phyloP scores from a whole-genome alignment of 2,888 invertebrate genomes.

The Drosophila koepferae region DNA sequence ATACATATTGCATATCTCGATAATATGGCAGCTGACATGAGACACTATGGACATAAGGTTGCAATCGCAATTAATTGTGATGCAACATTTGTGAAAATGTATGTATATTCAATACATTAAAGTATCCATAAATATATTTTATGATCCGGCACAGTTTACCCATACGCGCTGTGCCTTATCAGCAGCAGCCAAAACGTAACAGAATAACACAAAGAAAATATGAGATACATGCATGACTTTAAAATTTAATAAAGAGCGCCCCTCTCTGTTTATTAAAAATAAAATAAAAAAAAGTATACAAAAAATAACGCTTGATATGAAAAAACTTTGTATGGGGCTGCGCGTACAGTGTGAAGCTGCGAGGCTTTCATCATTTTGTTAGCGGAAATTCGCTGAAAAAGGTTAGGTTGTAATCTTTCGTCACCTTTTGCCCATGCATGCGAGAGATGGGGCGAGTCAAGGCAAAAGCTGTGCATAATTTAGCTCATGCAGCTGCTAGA shows the following conservation, averaged over 20 bases:
- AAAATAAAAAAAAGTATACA: neutral
- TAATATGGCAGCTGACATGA: conserved; percentile 40
- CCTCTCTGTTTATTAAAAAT: conserved; percentile 20
- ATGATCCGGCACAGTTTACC: conserved; percentile 22
- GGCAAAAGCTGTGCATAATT: conserved; percentile 77
- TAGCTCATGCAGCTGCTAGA: conserved; percentile 61
- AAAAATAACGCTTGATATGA: conserved; percentile 9
- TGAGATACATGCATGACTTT: conserved; percentile 31
- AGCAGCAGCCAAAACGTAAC: conserved; percentile 17
- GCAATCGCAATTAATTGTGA: conserved; percentile 57
- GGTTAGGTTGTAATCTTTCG: conserved; percentile 80
- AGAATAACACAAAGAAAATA: conserved; percentile 7
- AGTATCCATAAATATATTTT: conserved; percentile 35
- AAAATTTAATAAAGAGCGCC: conserved; percentile 53
- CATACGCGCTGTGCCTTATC: conserved; percentile 43
- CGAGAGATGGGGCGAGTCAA: conserved; percentile 9
- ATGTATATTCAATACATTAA: neutral
- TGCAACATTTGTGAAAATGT: conserved; percentile 33
- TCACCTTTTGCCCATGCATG: conserved; percentile 59
- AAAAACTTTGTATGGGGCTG: conserved; percentile 16
- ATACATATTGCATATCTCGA: conserved; percentile 25
- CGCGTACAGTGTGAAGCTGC: neutral
- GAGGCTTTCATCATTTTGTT: conserved; percentile 62
- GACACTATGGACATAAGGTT: conserved; percentile 49
- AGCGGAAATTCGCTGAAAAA: conserved; percentile 74